Conservation (phyloP, 30 jellyfish, hydroid and myxozoan species). For the Cassiopea andromeda region DNA sequence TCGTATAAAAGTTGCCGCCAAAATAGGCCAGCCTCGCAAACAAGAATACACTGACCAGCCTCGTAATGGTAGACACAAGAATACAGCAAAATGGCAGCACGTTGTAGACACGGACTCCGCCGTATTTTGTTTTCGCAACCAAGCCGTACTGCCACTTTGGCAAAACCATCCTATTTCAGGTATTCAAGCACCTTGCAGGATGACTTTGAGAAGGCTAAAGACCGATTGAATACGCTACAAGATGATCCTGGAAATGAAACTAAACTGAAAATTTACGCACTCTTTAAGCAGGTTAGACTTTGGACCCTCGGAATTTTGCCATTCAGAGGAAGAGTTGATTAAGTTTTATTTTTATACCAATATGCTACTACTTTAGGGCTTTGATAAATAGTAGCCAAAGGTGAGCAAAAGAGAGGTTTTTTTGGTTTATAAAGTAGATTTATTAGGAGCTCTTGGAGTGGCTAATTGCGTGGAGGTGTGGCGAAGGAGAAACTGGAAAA, state of each 20-base stretch:
- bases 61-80: background rate
- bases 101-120: conserved; percentile 24
- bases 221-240: conserved; percentile 72
- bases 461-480: background rate
- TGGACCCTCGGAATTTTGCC: conserved; percentile 1
- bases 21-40: background rate
- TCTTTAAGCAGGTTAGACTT: conserved; percentile 89
- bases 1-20: conserved; percentile 57
- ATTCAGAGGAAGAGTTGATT: background rate
- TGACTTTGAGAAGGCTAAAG: conserved; percentile 91
- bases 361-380: background rate
- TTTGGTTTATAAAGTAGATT: background rate
- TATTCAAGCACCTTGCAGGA: conserved; percentile 50
- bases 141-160: conserved; percentile 16
- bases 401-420: background rate
- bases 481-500: background rate
- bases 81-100: conserved; percentile 24
- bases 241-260: conserved; percentile 98
- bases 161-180: conserved; percentile 15
- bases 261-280: conserved; percentile 83
- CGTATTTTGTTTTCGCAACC: conserved; percentile 37
- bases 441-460: background rate
- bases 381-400: background rate
- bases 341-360: background rate
- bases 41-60: too few relatives aligned